Evolutionary conservation across 1,140 invertebrate species (phyloP), one percentile per base, ranked within the genome.

Genomic region (Arion vulgaris): DNA sequence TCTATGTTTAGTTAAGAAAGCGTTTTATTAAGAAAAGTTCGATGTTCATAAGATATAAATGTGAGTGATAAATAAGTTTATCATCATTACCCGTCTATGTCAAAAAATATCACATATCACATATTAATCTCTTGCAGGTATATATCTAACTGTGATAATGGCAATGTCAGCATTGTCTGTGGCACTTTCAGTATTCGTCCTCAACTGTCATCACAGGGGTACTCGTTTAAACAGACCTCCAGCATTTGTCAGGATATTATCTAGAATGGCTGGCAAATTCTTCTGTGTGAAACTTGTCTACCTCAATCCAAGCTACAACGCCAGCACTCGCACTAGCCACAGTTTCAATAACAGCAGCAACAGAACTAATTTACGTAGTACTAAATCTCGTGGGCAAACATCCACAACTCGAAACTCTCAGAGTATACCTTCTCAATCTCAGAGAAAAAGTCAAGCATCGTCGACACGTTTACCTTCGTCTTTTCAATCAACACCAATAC

Each of bases 101-200:
- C n/a, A n/a, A n/a, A n/a, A 45, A 15, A 15, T 45, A 15, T 45
- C 41, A 45, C 41, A 45, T n/a, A n/a, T n/a, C n/a, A n/a, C n/a
- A n/a, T n/a, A n/a, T n/a, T n/a, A 45, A 45, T 45, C 41, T 45
- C 15, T 17, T 66, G 19, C 87, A 93, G 91, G 91, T 77, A 90
- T 93, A 66, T 92, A 93, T 84, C 86, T 93, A 28, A 93, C 92
- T 0, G 86, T 91, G 1, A 91, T 92, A 1, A 93, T 92, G 92
- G 90, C 91, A 17, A 92, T 92, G 88, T 91, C 91, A 71, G 91
- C 90, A 11, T 73, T 93, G 34, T 93, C 92, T 13, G 91, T 93
- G 9, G 91, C 92, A 9, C 86, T 91, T 75, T 92, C 92, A 26
- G 92, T 92, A 9, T 88, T 91, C 78, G 91, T 93, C 9, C 85